These are phyloP conservation scores for Poeciliopsis turneri DNA, from an alignment of 2,797 vertebrate genomes.

Conservation along the genomic window DNA sequence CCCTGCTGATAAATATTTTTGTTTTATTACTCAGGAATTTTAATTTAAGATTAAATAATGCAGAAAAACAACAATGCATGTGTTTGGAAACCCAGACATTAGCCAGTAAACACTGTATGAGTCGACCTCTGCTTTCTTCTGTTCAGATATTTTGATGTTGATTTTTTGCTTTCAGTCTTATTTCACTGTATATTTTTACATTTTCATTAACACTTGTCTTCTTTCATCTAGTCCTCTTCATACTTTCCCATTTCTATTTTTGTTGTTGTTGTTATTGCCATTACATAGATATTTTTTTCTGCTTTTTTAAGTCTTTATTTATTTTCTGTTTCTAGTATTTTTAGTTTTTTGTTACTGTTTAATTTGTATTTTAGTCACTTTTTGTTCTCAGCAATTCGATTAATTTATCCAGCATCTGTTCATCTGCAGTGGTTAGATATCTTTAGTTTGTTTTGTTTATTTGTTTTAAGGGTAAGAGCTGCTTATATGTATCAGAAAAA, in stretches of 20 bases:
- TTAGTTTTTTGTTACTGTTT: neutral
- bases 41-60: neutral
- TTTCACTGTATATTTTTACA: neutral
- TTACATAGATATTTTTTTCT: constrained; percentile 8
- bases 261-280: neutral
- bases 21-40: neutral
- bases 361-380: neutral
- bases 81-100: neutral
- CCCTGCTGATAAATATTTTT: neutral
- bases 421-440: neutral
- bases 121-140: neutral
- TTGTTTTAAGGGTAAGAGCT: constrained; percentile 8
- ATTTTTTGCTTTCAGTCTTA: neutral
- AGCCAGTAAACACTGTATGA: neutral
- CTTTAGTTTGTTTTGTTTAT: constrained; percentile 4
- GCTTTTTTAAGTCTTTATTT: constrained; percentile 12
- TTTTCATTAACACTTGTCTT: neutral
- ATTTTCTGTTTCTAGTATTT: neutral
- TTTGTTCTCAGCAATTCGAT: constrained; percentile 4
- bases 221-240: neutral
- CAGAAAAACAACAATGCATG: neutral
- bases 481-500: constrained; percentile 6
- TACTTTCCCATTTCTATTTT: neutral
- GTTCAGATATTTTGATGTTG: neutral
- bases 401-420: constrained; percentile 8